phyloP scores from a whole-genome alignment of 2,888 invertebrate species.

The Rhagonycha fulva region DNA sequence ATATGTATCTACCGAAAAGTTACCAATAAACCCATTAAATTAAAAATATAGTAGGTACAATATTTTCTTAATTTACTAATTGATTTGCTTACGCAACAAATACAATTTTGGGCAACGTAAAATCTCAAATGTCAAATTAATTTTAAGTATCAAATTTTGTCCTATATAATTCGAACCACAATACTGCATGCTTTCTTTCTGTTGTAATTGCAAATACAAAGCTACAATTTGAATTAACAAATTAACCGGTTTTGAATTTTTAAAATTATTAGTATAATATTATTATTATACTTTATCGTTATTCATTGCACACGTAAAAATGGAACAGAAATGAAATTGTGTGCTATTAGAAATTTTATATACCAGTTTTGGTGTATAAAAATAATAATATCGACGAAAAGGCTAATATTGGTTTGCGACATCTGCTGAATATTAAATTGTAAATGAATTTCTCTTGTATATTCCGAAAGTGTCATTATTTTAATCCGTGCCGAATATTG shows the following conservation, averaged over 20 bases:
- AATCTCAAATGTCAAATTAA: background rate
- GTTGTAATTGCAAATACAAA: background rate
- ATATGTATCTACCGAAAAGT: no score
- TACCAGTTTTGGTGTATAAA: background rate
- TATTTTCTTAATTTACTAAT: background rate
- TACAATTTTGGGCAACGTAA: background rate
- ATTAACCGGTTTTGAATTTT: background rate
- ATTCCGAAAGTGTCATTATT: background rate
- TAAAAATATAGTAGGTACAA: background rate
- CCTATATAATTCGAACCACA: background rate
- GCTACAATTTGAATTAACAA: background rate
- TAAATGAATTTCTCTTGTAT: background rate
- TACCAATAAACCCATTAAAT: background rate
- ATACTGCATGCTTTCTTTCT: background rate
- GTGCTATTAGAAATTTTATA: background rate
- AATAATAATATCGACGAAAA: background rate
- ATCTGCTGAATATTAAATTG: conserved; percentile 1
- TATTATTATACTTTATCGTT: background rate
- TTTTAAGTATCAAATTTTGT: background rate
- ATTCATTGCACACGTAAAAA: background rate
- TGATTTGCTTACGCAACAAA: background rate
- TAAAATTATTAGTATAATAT: background rate
- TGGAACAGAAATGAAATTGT: background rate
- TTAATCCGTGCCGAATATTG: background rate
- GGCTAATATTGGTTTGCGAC: background rate